A percentile compares a stretch with the other conserved stretches of the same genome.
phyloP scores from a whole-genome alignment of 2,113 vertebrate genomes.

The Phodopus roborovskii region DNA sequence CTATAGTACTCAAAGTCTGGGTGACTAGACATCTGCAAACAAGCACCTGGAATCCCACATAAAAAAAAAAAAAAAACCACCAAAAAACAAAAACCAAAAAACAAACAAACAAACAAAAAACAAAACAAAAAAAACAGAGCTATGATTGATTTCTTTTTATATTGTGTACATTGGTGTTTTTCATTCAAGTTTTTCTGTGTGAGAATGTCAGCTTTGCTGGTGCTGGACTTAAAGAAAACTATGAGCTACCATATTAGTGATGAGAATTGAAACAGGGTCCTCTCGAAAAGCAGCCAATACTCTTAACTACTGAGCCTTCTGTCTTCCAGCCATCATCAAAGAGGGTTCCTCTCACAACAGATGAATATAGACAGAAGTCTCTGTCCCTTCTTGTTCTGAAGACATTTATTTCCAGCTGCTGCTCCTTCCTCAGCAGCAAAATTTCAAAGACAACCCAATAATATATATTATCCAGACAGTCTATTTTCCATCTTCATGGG shows the following conservation, averaged over 20 bases:
- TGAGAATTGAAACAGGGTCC: not conserved
- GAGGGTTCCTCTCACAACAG: not conserved
- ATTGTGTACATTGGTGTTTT: not conserved
- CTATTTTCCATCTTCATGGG: too few species aligned
- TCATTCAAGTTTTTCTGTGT: not conserved
- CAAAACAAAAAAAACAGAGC: not conserved
- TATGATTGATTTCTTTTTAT: not conserved
- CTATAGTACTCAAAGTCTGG: not conserved
- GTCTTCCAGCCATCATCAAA: not conserved
- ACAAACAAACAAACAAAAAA: too few species aligned
- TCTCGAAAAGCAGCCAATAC: not conserved
- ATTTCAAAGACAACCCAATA: too few species aligned
- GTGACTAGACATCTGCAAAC: not conserved
- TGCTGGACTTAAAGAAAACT: not conserved
- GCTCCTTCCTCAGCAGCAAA: too few species aligned
- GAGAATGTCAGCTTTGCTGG: not conserved
- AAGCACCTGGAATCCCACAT: not conserved
- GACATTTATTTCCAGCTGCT: too few species aligned
- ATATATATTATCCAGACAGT: too few species aligned
- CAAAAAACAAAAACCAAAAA: too few species aligned
- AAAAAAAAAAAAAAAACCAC: too few species aligned
- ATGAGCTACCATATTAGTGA: not conserved
- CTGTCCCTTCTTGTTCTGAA: too few species aligned
- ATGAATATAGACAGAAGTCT: too few species aligned
- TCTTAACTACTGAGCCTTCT: not conserved